Base-by-base conservation (phyloP, 1,140 invertebrate species). In the Cyclargus thomasi region DNA sequence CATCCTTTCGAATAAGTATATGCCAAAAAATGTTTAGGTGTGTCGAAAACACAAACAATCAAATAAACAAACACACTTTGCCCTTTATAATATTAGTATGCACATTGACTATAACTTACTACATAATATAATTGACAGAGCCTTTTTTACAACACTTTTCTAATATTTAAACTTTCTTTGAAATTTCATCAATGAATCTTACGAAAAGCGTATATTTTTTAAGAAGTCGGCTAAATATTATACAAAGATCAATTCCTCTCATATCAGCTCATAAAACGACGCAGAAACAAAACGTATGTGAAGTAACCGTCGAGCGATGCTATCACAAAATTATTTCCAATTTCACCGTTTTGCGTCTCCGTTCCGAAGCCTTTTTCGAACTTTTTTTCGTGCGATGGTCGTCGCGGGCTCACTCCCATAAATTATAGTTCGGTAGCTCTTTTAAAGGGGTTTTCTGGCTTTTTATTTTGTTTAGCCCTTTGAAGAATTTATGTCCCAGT, bases 341-440 rank as follows among this genome's bases (percentile, higher is more conserved):
- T 90, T 90, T 90, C 83, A 88, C 85, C 87, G 80, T 86, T 88
- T 86, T 83, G 84, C 84, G 78, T 80, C 79, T 78, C 75, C 75
- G 75, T 74, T 77, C 70, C 71, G 67, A 74, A 73, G 75, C 63
- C 67, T 76, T 78, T 74, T 75, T 78, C 55, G 55, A 79, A 78
- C 75, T 77, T 86, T 83, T 80, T 85, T 82, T 78, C 74, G 75
- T 79, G 70, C 80, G 81, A 80, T 80, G 80, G 76, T 76, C 81
- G 82, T 83, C 81, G 77, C 74, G 73, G 76, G 72, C 76, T 75
- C 78, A 76, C 80, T 80, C 75, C 81, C 86, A 90, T 90, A 90
- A 90, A 90, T 90, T 90, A 90, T 88, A 90, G 86, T 89, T 89
- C 86, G 86, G 86, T 86, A 89, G 86, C 86, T 81, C 84, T 88